Evolutionary conservation across 2,888 invertebrate species (phyloP).

Genomic region (Limnephilus lunatus): DNA sequence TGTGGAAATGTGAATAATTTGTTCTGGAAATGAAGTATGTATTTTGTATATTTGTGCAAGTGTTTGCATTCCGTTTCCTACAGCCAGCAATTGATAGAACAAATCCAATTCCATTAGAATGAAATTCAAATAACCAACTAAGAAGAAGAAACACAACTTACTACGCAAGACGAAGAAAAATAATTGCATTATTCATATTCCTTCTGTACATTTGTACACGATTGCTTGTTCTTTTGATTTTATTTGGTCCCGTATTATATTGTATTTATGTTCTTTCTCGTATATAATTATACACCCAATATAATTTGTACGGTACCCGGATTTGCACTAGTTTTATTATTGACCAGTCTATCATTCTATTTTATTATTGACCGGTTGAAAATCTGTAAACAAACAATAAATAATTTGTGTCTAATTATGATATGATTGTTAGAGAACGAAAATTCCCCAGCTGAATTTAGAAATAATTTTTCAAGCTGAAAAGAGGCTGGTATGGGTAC

Average conservation of each 20-base stretch:
- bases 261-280: not conserved
- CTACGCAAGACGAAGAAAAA: not conserved
- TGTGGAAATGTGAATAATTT: not conserved
- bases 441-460: too few species aligned
- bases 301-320: not conserved
- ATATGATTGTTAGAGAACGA: too few species aligned
- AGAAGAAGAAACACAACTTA: not conserved
- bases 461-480: too few species aligned
- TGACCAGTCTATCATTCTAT: too few species aligned
- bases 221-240: not conserved
- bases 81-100: not conserved
- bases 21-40: not conserved
- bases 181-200: not conserved
- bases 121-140: not conserved
- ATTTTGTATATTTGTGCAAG: not conserved
- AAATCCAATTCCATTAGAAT: not conserved
- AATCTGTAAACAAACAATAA: too few species aligned
- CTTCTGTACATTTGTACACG: not conserved
- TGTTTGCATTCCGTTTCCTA: not conserved
- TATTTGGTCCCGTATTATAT: not conserved
- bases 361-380: too few species aligned
- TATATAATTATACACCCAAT: not conserved
- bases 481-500: too few species aligned
- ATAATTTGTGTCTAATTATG: too few species aligned
- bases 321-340: too few species aligned